Evolutionary conservation across 2,888 invertebrate genomes (phyloP).

Genomic region (Lordiphosa fenestrarum): DNA sequence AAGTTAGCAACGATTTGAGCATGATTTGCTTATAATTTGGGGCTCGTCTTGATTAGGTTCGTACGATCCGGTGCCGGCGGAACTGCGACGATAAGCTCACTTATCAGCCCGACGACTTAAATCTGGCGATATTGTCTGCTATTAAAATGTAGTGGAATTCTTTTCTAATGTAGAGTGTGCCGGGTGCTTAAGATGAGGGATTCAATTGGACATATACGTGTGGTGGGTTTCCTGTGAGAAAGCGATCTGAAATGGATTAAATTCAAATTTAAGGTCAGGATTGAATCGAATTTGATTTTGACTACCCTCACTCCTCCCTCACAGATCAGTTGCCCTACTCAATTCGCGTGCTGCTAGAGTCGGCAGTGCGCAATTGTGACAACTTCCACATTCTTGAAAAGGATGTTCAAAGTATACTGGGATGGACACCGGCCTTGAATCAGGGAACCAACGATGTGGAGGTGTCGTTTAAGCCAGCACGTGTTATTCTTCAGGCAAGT

Average conservation of each 20-base stretch:
- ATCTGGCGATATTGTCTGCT: conserved; percentile 39
- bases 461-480: conserved; percentile 96
- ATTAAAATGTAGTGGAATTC: conserved; percentile 20
- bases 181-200: background rate
- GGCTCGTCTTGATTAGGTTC: conserved; percentile 30
- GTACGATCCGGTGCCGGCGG: conserved; percentile 12
- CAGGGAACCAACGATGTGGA: conserved; percentile 85
- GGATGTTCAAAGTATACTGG: conserved; percentile 93
- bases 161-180: conserved; percentile 14
- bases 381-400: conserved; percentile 92
- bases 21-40: conserved; percentile 23
- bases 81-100: conserved; percentile 39
- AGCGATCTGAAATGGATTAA: too few relatives aligned
- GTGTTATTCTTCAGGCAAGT: conserved; percentile 95
- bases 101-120: conserved; percentile 43
- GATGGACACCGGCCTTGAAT: conserved; percentile 86
- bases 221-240: too few relatives aligned
- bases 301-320: background rate
- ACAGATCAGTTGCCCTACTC: conserved; percentile 94
- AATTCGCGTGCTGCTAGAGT: conserved; percentile 95
- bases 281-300: background rate
- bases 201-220: too few relatives aligned
- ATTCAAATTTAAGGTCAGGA: too few relatives aligned
- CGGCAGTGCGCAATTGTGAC: conserved; percentile 97
- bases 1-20: conserved; percentile 41